Conservation (phyloP, 2,888 invertebrate genomes). For the Xylophagus ater region DNA sequence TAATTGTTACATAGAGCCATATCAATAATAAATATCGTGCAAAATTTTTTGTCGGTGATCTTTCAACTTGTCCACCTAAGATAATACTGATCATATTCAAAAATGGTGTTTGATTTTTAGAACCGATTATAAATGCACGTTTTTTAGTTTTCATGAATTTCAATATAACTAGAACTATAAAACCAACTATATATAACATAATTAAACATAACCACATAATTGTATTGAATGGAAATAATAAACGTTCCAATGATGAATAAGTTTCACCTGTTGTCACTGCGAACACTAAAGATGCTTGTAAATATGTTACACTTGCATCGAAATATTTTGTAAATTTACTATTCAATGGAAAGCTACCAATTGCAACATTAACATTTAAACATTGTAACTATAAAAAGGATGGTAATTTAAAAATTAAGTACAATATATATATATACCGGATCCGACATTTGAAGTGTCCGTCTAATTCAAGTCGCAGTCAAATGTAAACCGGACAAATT, state of each 20-base stretch:
- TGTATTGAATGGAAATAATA: constrained; percentile 22
- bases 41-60: constrained; percentile 22
- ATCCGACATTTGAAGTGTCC: no score
- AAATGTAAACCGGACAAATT: no score
- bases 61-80: constrained; percentile 19
- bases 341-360: no score
- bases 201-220: constrained; percentile 21
- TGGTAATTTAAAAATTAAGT: no score
- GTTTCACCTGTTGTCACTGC: constrained; percentile 18
- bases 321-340: constrained; percentile 13
- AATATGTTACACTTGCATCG: constrained; percentile 20
- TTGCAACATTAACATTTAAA: no score
- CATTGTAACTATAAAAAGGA: no score
- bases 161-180: background rate
- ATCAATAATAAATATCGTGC: constrained; percentile 24
- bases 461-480: no score
- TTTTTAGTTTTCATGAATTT: background rate
- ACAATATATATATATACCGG: no score
- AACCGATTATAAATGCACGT: constrained; percentile 18
- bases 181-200: background rate
- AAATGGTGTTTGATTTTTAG: constrained; percentile 18
- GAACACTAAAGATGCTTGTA: constrained; percentile 21
- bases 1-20: constrained; percentile 25
- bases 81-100: constrained; percentile 21
- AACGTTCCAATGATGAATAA: constrained; percentile 21